A percentile compares a stretch with the other conserved stretches of the same genome.
Conservation (phyloP, 2,797 vertebrate genomes). For the Poecilia velifera region DNA sequence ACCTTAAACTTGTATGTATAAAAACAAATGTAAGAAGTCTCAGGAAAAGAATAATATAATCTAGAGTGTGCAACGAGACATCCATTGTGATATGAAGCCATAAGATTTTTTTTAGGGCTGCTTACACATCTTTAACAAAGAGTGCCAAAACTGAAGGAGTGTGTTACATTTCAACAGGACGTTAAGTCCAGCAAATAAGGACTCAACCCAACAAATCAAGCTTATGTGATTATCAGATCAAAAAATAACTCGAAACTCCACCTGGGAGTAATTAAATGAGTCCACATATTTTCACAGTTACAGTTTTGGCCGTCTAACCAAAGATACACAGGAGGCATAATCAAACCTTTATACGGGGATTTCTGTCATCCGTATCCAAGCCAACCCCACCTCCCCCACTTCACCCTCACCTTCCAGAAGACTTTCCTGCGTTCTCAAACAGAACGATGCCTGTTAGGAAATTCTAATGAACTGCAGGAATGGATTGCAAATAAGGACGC, state of each 20-base stretch:
- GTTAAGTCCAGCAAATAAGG: neutral
- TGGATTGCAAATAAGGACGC: neutral
- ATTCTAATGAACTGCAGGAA: neutral
- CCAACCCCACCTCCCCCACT: neutral
- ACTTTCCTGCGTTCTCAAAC: neutral
- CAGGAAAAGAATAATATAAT: neutral
- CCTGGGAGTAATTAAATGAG: neutral
- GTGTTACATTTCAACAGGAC: neutral
- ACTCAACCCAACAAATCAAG: neutral
- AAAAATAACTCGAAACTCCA: neutral
- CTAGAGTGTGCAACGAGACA: neutral
- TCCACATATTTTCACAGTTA: slow-evolving; percentile 3
- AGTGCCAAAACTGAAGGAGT: neutral
- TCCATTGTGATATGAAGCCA: neutral
- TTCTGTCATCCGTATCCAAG: neutral
- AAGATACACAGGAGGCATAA: slow-evolving; percentile 3
- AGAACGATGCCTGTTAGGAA: neutral
- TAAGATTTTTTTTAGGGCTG: neutral
- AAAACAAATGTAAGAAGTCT: neutral
- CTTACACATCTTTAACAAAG: neutral
- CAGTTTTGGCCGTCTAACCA: neutral
- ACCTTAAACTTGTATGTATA: neutral
- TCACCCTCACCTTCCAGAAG: neutral
- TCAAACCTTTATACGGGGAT: neutral
- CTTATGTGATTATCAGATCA: neutral